Evolutionary conservation across 2,888 invertebrate species (phyloP), one percentile per base, ranked within the genome.

Genomic region (Drosophila suboccidentalis): DNA sequence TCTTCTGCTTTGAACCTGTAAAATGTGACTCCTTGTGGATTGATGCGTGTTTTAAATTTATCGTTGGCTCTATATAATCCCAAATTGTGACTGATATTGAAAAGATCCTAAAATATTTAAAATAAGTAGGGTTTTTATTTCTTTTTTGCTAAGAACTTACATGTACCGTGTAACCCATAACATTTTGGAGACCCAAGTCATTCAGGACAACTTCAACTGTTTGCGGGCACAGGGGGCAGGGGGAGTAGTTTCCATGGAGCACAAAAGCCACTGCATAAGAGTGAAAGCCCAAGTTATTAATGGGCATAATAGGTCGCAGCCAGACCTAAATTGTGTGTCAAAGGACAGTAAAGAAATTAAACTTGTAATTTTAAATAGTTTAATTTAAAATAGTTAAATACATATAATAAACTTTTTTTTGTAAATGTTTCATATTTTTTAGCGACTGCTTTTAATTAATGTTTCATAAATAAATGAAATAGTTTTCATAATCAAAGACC

Each of bases 261-360:
- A 93, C 91, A 78, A 93, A 92, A 13, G 93, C 93, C 2, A 94
- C 80, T 13, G 93, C 94, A 87, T 91, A 93, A 1, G 93, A 95
- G 69, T 90, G 72, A n/a, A 91, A 69, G 13, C 90, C 90, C 26
- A 76, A 26, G 5, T 73, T 78, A 51, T 78, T 82, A 0, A 90
- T 64, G 1, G 94, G 94, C 32, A 78, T 82, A 26, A 94, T 87
- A 19, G 92, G 92, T 43, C 93, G 91, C 1, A 89, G 77, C 94
- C 94, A 94, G 29, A 92, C 82, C 92, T 92, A 13, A 1, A 53
- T 47, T 13, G 4, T 10, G 4, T n/a, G 17, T 10, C 32, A 15
- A 15, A 39, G 8, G 15, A 9, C 5, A 34, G 32, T 32, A 4
- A 34, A 4, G 11, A 4, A 36, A 9, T 29, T 9, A 29, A 3